These are phyloP conservation scores for Hypena proboscidalis DNA, from an alignment of 2,888 invertebrate species.

Conservation along the genomic window DNA sequence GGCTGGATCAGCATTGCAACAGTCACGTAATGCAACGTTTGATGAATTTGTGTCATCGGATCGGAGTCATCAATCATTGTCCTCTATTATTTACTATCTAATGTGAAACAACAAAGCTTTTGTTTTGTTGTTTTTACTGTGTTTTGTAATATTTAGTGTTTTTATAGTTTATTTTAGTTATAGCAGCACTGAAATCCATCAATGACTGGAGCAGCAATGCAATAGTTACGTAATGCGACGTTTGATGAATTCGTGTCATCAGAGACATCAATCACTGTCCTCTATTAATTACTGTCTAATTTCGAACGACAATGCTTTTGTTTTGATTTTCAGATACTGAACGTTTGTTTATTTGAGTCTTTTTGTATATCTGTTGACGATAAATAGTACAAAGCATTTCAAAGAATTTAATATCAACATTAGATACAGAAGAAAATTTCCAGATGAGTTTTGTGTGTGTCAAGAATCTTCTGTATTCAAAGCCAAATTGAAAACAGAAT, in stretches of 20 bases:
- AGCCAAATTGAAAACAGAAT: slow-evolving; percentile 13
- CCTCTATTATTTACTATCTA: slow-evolving; percentile 65
- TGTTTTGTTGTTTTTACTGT: slow-evolving; percentile 40
- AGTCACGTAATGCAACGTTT: slow-evolving; percentile 49
- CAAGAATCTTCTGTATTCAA: background rate
- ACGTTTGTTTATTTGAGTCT: background rate
- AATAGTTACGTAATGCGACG: slow-evolving; percentile 49
- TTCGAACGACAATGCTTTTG: slow-evolving; percentile 47
- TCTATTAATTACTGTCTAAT: slow-evolving; percentile 68
- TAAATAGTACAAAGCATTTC: no score
- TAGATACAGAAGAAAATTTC: no score
- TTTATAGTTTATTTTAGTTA: no score
- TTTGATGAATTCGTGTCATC: slow-evolving; percentile 59
- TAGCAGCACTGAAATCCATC: slow-evolving; percentile 21
- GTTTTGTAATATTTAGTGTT: slow-evolving; percentile 8
- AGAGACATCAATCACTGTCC: slow-evolving; percentile 59
- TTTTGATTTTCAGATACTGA: slow-evolving; percentile 30
- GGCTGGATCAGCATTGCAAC: slow-evolving; percentile 29
- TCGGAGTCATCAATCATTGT: slow-evolving; percentile 61
- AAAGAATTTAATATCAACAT: no score
- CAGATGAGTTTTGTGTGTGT: no score
- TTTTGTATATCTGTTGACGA: no score
- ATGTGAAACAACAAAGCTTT: slow-evolving; percentile 50
- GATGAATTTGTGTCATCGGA: slow-evolving; percentile 59
- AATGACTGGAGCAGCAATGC: slow-evolving; percentile 25